phyloP scores from a whole-genome alignment of 2,113 vertebrate species.

The Cricetomys ansorgei region DNA sequence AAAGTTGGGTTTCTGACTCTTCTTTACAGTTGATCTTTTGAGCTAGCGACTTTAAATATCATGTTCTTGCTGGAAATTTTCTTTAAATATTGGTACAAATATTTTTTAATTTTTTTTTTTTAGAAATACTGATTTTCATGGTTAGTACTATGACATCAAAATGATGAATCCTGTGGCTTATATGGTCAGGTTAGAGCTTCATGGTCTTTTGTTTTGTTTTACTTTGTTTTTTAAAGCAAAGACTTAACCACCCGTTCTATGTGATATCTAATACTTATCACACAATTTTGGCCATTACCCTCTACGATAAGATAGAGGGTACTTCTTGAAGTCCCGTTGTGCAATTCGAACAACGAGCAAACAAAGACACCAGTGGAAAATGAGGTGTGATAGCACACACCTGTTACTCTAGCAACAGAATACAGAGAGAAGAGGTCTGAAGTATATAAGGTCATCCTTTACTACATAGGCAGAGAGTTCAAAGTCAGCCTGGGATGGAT shows the following conservation, averaged over 20 bases:
- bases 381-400: not conserved
- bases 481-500: not conserved
- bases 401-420: not conserved
- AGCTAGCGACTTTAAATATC: not conserved
- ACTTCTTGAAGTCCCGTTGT: not conserved
- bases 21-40: not conserved
- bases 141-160: not conserved
- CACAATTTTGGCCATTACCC: not conserved
- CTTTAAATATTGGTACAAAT: not conserved
- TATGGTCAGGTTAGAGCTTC: not conserved
- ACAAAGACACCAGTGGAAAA: not conserved
- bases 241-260: not conserved
- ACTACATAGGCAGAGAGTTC: not conserved
- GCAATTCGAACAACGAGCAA: not conserved
- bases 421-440: not conserved
- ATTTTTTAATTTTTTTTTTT: not conserved
- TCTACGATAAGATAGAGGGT: not conserved
- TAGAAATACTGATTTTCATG: slow-evolving; percentile 6
- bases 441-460: not conserved
- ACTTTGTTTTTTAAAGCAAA: not conserved
- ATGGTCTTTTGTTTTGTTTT: not conserved
- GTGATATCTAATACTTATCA: not conserved
- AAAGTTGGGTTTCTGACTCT: not conserved
- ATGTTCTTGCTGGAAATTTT: not conserved
- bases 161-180: not conserved